Evolutionary conservation across 2,797 vertebrate genomes (phyloP).

Genomic region (Sternotherus odoratus): DNA sequence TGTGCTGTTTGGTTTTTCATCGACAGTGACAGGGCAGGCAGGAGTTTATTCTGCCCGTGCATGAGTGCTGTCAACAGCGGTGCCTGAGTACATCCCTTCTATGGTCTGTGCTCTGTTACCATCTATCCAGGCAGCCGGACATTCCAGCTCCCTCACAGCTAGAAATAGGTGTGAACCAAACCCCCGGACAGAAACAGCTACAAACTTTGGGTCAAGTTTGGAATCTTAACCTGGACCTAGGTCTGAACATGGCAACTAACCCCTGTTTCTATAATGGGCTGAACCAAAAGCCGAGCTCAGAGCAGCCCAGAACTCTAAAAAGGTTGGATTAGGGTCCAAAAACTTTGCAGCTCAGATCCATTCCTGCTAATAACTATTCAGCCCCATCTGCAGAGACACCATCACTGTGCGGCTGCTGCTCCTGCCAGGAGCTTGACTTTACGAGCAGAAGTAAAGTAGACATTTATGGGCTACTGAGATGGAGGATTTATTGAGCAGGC

Average conservation of each 20-base stretch:
- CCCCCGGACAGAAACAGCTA: neutral
- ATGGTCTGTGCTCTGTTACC: neutral
- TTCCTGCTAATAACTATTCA: neutral
- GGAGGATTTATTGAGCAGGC: constrained; percentile 33
- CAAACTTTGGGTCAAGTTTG: neutral
- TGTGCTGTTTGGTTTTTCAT: neutral
- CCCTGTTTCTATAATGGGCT: constrained; percentile 6
- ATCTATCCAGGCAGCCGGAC: neutral
- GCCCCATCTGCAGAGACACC: neutral
- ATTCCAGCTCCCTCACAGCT: neutral
- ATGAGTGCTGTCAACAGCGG: accelerated
- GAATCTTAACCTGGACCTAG: neutral
- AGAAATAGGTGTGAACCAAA: too few relatives aligned
- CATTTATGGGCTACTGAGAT: neutral
- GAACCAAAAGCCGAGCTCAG: neutral
- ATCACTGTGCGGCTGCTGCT: neutral
- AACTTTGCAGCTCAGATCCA: neutral
- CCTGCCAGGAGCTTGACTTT: constrained; percentile 10
- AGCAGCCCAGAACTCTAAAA: neutral
- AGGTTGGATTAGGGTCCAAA: neutral
- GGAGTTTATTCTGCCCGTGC: neutral
- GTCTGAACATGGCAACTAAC: neutral
- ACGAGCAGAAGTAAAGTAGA: constrained; percentile 22
- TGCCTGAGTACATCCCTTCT: neutral
- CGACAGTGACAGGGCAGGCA: neutral